Conservation (phyloP, 2,888 invertebrate species). For the Flexamia atlantica region DNA sequence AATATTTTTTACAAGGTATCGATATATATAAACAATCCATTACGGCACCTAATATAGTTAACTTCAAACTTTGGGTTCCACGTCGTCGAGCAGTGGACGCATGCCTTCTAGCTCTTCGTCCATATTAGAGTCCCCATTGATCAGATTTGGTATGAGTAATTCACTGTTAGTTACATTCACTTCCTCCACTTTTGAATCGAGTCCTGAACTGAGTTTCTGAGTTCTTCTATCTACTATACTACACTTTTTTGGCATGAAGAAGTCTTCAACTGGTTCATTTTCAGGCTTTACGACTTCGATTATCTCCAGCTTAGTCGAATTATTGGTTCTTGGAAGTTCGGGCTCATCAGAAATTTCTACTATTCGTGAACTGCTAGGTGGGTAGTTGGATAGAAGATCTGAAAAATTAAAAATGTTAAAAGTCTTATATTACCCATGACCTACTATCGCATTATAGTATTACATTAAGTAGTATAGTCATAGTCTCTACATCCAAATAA, state of each 20-base stretch:
- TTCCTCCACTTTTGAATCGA: neutral
- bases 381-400: constrained; percentile 14
- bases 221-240: constrained; percentile 31
- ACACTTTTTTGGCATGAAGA: constrained; percentile 38
- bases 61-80: neutral
- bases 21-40: neutral
- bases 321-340: neutral
- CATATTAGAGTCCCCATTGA: neutral
- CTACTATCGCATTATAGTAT: too few relatives aligned
- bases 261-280: constrained; percentile 21
- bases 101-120: constrained; percentile 7
- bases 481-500: too few relatives aligned
- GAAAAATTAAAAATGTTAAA: neutral
- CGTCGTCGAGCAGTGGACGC: constrained; percentile 10
- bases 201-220: neutral
- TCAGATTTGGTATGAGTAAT: neutral
- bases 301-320: constrained; percentile 11
- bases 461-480: too few relatives aligned
- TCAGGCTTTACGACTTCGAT: constrained; percentile 10
- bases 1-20: neutral
- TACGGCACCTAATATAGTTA: neutral
- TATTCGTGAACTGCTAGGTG: neutral
- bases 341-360: constrained; percentile 20
- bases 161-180: constrained; percentile 1
- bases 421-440: too few relatives aligned